Evolutionary conservation across 2,113 vertebrate species (phyloP).

Genomic region (Ranitomeya imitator): DNA sequence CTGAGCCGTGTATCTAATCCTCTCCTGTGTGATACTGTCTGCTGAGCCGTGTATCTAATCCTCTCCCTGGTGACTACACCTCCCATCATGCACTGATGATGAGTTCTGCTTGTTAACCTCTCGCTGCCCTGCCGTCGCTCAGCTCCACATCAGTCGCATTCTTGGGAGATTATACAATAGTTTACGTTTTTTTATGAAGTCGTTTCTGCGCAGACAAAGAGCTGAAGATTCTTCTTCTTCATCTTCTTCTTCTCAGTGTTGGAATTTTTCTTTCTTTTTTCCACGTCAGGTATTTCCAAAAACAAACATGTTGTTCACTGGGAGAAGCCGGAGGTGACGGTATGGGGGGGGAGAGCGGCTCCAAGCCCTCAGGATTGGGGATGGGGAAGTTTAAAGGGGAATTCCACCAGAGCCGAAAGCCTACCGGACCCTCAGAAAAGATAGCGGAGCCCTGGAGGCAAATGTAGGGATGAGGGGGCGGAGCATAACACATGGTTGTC

Average conservation of each 20-base stretch:
- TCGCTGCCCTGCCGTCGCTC: neutral
- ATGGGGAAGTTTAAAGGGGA: neutral
- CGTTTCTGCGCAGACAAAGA: neutral
- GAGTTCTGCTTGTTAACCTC: neutral
- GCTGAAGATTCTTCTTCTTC: neutral
- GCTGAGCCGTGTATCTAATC: neutral
- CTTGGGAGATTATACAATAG: neutral
- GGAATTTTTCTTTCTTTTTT: neutral
- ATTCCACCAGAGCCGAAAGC: neutral
- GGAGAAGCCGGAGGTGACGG: neutral
- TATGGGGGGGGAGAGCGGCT: neutral
- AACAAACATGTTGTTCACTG: neutral
- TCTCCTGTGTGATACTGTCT: too few relatives aligned
- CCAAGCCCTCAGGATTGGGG: neutral
- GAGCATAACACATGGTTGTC: neutral
- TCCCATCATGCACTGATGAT: neutral
- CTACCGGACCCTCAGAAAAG: too few relatives aligned
- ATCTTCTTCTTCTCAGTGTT: neutral
- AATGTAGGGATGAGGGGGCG: neutral
- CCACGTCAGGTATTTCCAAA: neutral
- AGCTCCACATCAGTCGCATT: slow-evolving; percentile 25
- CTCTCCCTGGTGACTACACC: too few relatives aligned
- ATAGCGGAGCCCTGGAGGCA: neutral
- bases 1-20: too few relatives aligned
- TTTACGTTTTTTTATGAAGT: slow-evolving; percentile 33